Evolutionary conservation across 2,113 vertebrate species (phyloP), one percentile per base, ranked within the genome.

Genomic region (Misgurnus anguillicaudatus): DNA sequence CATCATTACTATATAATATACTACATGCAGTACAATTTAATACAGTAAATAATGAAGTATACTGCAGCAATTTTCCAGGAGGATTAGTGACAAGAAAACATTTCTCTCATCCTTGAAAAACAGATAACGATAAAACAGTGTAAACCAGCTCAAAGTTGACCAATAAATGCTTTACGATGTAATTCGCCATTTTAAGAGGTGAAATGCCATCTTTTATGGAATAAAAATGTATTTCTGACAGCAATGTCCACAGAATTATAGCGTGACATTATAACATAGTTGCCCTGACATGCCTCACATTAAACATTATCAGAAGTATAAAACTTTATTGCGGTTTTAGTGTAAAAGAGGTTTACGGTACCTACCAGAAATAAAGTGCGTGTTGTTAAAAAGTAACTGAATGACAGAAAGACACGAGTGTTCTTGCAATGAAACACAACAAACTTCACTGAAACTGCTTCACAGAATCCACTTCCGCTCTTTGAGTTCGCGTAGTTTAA

Each of bases 391-490:
- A 21, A 6, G 3, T 21, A 38, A 41, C 53, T 19, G n/a, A 42
- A 9, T 72, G 39, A 71, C 68, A 19, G 11, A 45, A 71, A 10
- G 5, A 36, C 3, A 57, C 17, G 2, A 19, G 53, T 19, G 17
- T 2, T 57, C 53, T 19, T 14, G 17, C 17, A n/a, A 5, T 55
- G 10, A 51, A 71, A 39, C 69, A 19, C 57, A 19, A 24, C 21
- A n/a, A 14, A 2, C 36, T 72, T 14, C 38, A 48, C 9, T 55
- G 1, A 36, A 16, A 2, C 57, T 41, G 10, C 36, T n/a, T 72
- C 7, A 10, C 55, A 17, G 39, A 47, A 74, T 61, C 45, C 21
- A 74, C 71, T 74, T 74, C 71, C 71, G 71, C 39, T 47, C 38
- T 73, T 13, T 69, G 2, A 71, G 16, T 55, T 42, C 6, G 39